Conservation (phyloP, 2,113 vertebrate species). For the Acrocephalus kingi region DNA sequence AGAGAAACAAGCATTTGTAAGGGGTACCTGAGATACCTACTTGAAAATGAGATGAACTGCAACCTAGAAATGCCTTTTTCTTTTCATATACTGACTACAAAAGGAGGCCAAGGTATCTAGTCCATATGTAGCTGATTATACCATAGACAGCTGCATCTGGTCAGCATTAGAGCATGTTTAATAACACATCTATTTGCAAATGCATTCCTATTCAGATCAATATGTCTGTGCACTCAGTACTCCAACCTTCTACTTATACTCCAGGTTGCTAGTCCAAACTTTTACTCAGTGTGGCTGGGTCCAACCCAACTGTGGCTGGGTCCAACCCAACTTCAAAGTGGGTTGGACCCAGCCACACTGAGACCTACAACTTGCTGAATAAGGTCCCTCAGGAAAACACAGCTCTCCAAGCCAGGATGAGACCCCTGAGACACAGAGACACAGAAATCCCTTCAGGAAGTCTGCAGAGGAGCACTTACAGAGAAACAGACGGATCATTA, state of each 20-base stretch:
- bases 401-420: neutral
- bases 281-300: neutral
- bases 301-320: neutral
- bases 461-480: neutral
- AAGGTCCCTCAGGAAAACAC: neutral
- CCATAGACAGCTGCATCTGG: neutral
- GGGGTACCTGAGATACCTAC: neutral
- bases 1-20: neutral
- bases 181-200: conserved; percentile 44
- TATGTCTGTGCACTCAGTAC: neutral
- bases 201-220: conserved; percentile 28
- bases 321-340: neutral
- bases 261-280: neutral
- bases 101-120: neutral
- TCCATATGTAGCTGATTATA: conserved; percentile 34
- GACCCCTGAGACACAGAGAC: neutral
- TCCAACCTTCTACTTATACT: neutral
- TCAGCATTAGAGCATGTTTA: neutral
- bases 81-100: conserved; percentile 48
- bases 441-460: neutral
- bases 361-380: neutral
- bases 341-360: neutral
- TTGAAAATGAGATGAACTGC: neutral
- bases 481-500: neutral
- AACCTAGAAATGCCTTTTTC: conserved; percentile 3